Conservation (phyloP, 2,797 vertebrate species). For the Oceanodroma leucorhoa region DNA sequence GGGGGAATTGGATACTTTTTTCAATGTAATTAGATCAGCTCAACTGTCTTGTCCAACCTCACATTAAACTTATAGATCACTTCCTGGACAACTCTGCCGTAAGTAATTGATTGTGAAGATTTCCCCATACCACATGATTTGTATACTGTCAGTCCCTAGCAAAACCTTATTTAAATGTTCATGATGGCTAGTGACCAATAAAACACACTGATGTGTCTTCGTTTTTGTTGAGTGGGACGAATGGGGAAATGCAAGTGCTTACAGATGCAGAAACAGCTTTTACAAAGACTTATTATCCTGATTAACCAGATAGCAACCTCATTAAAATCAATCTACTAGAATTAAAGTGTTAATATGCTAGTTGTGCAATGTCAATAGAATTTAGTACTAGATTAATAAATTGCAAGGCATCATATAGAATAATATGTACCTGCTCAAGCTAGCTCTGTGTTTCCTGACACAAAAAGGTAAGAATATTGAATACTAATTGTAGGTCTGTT, state of each 20-base stretch:
- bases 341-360: background rate
- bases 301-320: background rate
- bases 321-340: conserved; percentile 1
- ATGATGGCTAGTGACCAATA: background rate
- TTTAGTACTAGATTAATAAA: background rate
- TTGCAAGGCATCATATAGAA: background rate
- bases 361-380: background rate
- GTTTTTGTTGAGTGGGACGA: background rate
- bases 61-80: background rate
- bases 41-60: background rate
- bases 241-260: background rate
- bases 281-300: background rate
- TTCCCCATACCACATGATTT: background rate
- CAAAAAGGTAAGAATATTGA: background rate
- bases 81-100: background rate
- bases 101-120: background rate
- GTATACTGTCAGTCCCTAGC: background rate
- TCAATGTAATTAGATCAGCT: background rate
- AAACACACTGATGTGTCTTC: background rate
- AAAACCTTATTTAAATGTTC: background rate
- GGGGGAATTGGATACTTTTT: background rate
- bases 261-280: background rate
- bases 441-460: background rate
- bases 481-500: background rate
- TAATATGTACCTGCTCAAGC: background rate